Percentiles rank a stretch among this genome's conserved stretches.
phyloP scores from a whole-genome alignment of 2,888 invertebrate species.

The Pachycephus smyrnensis region DNA sequence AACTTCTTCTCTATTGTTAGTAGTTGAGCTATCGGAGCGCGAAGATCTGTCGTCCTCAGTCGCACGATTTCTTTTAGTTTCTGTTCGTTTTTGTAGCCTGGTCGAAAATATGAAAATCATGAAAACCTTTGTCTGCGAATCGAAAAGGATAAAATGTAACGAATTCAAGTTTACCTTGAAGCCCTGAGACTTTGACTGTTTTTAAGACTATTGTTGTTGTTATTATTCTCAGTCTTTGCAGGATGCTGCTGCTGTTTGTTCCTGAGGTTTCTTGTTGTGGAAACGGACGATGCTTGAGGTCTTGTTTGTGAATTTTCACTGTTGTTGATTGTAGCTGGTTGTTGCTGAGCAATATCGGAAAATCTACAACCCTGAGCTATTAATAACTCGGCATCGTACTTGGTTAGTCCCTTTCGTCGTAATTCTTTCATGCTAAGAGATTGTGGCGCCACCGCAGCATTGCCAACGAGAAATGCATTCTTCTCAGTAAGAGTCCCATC shows the following conservation, averaged over 20 bases:
- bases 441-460: slow-evolving; percentile 71
- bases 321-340: slow-evolving; percentile 5
- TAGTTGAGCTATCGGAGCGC: slow-evolving; percentile 28
- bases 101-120: slow-evolving; percentile 17
- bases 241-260: slow-evolving; percentile 54
- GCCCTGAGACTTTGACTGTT: slow-evolving; percentile 57
- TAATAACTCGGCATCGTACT: slow-evolving; percentile 88
- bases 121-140: neutral
- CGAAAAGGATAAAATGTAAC: neutral
- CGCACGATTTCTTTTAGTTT: slow-evolving; percentile 51
- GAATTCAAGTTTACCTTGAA: slow-evolving; percentile 50
- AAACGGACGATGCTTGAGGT: slow-evolving; percentile 50
- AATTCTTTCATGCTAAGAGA: slow-evolving; percentile 84
- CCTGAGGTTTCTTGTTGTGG: slow-evolving; percentile 59
- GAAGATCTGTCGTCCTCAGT: slow-evolving; percentile 42
- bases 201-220: slow-evolving; percentile 42
- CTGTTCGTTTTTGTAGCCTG: slow-evolving; percentile 59
- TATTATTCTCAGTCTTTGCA: slow-evolving; percentile 40
- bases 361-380: slow-evolving; percentile 85
- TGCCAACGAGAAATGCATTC: slow-evolving; percentile 56
- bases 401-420: slow-evolving; percentile 86
- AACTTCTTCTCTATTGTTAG: slow-evolving; percentile 19
- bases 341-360: slow-evolving; percentile 71
- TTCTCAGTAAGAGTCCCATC: slow-evolving; percentile 58
- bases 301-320: slow-evolving; percentile 33